Base-by-base conservation (phyloP, 2,113 vertebrate genomes). In the Lonchura striata region DNA sequence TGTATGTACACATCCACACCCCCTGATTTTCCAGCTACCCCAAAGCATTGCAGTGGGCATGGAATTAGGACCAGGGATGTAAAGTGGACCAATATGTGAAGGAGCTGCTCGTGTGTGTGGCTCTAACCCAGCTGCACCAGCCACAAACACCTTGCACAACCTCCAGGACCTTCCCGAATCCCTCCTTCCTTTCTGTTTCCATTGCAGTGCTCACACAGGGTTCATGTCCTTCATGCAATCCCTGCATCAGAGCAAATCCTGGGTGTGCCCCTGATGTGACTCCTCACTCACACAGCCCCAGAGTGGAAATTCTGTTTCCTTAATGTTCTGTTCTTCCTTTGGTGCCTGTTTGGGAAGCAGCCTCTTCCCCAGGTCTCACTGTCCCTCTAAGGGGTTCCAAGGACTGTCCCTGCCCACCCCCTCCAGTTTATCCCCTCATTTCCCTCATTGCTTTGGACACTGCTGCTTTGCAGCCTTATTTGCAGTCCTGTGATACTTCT, bases 191-290 rank as follows among this genome's bases (percentile, higher is more conserved):
- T 18, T 5, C n/a, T 4, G 0, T 13, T 41, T 12, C 78, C 78
- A 31, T 10, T 7, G 6, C 28, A 52, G 1, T 21, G n/a, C 53
- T 68, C 28, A 7, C 53, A 17, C 46, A 31, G 53, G 44, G 9
- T 23, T 9, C 0, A 22, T 15, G 69, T n/a, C 53, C 53, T 54
- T 0, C 1, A 4, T 3, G 54, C 46, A 35, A 2, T 22, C 46
- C 49, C 46, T 56, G 75, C 68, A 10, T 0, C 54, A 35, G 14
- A 41, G 41, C 61, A 13, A 2, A 22, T 5, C 23, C 47, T 54
- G 79, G 24, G 3, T 16, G 21, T 61, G 47, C 33, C 24, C 35
- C 15, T 3, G 23, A 1, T 22, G 61, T 6, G 64, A 24, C 31
- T 69, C 54, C 79, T 76, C 49, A 13, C 18, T 54, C 78, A 12